phyloP scores from a whole-genome alignment of 2,888 invertebrate genomes.

The Cataglyphis albicans region DNA sequence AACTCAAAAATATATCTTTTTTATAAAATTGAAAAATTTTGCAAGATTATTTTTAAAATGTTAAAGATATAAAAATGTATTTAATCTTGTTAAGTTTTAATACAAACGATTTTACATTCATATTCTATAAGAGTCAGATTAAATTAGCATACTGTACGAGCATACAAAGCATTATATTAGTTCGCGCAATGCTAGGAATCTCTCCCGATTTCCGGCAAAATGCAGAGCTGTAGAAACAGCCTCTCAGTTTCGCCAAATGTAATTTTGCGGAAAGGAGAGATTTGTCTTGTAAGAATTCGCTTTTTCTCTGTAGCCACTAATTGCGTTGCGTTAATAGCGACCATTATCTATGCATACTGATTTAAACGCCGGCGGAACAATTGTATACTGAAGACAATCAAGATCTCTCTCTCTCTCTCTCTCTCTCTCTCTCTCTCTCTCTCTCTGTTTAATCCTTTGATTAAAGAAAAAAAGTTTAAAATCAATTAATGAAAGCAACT shows the following conservation, averaged over 20 bases:
- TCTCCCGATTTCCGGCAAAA: conserved; percentile 39
- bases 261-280: conserved; percentile 62
- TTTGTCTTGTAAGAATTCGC: conserved; percentile 26
- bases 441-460: conserved; percentile 42
- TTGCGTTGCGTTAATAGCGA: conserved; percentile 73
- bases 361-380: conserved; percentile 51
- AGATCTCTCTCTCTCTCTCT: conserved; percentile 28
- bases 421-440: background rate
- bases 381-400: conserved; percentile 47
- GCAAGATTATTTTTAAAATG: background rate
- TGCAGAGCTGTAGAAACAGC: conserved; percentile 12
- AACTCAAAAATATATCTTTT: background rate
- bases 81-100: background rate
- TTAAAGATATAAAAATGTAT: background rate
- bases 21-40: background rate
- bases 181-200: background rate
- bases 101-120: background rate
- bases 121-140: background rate
- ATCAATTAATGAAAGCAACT: background rate
- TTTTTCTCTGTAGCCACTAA: conserved; percentile 63
- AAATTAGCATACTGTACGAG: background rate
- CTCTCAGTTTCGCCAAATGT: conserved; percentile 30
- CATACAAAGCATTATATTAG: conserved; percentile 17
- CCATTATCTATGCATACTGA: conserved; percentile 72
- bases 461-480: conserved; percentile 28